Evolutionary conservation across 1,140 invertebrate genomes (phyloP).

Genomic region (Littorina saxatilis): DNA sequence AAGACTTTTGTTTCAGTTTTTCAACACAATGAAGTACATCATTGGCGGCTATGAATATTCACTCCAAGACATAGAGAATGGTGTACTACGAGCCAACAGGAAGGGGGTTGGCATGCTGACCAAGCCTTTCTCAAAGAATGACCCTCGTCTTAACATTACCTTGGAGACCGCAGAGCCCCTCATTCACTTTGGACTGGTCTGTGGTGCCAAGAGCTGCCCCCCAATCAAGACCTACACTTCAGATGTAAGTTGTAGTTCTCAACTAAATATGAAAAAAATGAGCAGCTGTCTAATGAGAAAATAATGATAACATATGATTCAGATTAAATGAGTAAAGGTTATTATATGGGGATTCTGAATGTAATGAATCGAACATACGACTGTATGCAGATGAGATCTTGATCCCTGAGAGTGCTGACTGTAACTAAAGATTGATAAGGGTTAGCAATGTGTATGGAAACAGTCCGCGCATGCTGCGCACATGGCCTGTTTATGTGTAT

Average conservation of each 20-base stretch:
- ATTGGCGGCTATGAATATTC: slow-evolving; percentile 75
- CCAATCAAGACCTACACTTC: slow-evolving; percentile 76
- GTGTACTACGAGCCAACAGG: slow-evolving; percentile 75
- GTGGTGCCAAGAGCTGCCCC: slow-evolving; percentile 75
- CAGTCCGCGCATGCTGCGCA: too few relatives aligned
- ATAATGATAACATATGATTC: too few relatives aligned
- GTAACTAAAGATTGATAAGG: too few relatives aligned
- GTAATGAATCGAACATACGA: too few relatives aligned
- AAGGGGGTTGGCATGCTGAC: slow-evolving; percentile 73
- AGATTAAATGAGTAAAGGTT: too few relatives aligned
- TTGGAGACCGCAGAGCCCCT: slow-evolving; percentile 73
- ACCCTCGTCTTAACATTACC: slow-evolving; percentile 72
- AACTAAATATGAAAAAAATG: neutral
- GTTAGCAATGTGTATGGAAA: too few relatives aligned
- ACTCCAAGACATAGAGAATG: slow-evolving; percentile 77
- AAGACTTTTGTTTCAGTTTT: slow-evolving; percentile 72
- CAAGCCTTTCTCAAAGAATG: slow-evolving; percentile 73
- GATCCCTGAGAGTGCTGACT: too few relatives aligned
- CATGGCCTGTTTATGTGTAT: too few relatives aligned
- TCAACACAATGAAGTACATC: slow-evolving; percentile 75
- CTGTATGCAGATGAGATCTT: too few relatives aligned
- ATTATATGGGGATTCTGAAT: too few relatives aligned
- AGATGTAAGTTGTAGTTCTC: slow-evolving; percentile 59
- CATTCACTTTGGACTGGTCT: slow-evolving; percentile 77
- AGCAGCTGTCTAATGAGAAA: too few relatives aligned